phyloP scores from a whole-genome alignment of 2,888 invertebrate genomes.

The Germaria angustata region DNA sequence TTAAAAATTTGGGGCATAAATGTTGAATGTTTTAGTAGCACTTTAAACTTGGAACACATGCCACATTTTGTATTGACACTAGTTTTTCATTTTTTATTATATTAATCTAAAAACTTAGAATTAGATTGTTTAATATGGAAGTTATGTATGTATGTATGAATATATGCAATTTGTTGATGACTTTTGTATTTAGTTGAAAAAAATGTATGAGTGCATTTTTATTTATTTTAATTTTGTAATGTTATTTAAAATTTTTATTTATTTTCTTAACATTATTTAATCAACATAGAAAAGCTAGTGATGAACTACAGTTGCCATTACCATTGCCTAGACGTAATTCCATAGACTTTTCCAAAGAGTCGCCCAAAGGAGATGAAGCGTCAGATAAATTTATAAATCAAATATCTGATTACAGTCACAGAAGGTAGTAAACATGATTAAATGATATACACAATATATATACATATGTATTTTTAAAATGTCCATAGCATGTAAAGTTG shows the following conservation, averaged over 20 bases:
- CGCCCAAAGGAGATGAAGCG: slow-evolving; percentile 77
- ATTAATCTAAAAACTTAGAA: background rate
- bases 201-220: background rate
- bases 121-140: slow-evolving; percentile 4
- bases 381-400: slow-evolving; percentile 83
- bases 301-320: slow-evolving; percentile 81
- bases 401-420: slow-evolving; percentile 82
- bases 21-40: slow-evolving; percentile 27
- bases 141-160: slow-evolving; percentile 16
- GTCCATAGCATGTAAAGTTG: slow-evolving; percentile 8
- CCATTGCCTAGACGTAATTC: slow-evolving; percentile 83
- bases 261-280: slow-evolving; percentile 29
- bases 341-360: slow-evolving; percentile 82
- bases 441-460: slow-evolving; percentile 24
- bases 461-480: slow-evolving; percentile 18
- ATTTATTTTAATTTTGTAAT: slow-evolving; percentile 54
- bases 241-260: slow-evolving; percentile 58
- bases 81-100: slow-evolving; percentile 1
- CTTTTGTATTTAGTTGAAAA: background rate
- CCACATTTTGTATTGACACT: too few species aligned
- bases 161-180: background rate
- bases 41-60: slow-evolving; percentile 20
- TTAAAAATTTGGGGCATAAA: too few species aligned
- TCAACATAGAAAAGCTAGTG: slow-evolving; percentile 78
- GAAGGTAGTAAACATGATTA: slow-evolving; percentile 75